Percentiles rank a stretch among this genome's conserved stretches.
Evolutionary conservation across 2,113 vertebrate species (phyloP).

Genomic region (Stictonetta naevosa): DNA sequence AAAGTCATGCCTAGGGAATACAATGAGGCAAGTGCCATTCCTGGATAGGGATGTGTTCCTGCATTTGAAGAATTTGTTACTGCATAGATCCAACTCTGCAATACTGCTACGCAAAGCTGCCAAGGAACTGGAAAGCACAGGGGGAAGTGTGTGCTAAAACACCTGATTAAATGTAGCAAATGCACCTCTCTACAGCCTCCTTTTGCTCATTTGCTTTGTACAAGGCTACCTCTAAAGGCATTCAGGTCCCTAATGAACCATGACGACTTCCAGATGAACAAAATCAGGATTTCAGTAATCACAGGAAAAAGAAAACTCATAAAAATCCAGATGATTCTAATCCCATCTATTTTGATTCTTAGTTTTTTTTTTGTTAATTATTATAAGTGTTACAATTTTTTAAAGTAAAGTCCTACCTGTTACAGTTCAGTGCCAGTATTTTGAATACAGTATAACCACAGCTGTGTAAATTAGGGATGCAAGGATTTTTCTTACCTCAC

Average conservation of each 20-base stretch:
- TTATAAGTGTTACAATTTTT: not conserved
- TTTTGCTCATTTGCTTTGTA: not conserved
- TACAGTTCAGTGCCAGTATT: not conserved
- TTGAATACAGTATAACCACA: not conserved
- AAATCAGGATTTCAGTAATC: not conserved
- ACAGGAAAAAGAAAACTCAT: not conserved
- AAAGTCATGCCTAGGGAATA: not conserved
- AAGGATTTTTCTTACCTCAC: conserved; percentile 86
- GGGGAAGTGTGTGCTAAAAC: not conserved
- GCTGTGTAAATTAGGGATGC: not conserved
- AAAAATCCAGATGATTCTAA: not conserved
- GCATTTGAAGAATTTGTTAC: not conserved
- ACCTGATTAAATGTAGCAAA: not conserved
- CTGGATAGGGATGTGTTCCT: not conserved
- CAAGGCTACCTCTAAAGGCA: not conserved
- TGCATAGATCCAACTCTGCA: not conserved
- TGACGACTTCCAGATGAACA: not conserved
- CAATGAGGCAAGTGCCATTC: not conserved
- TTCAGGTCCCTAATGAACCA: not conserved
- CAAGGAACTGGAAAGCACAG: not conserved
- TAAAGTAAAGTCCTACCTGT: not conserved
- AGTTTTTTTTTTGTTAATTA: not conserved
- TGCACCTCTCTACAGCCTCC: not conserved
- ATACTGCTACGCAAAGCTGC: not conserved
- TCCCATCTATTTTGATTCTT: not conserved